phyloP scores from a whole-genome alignment of 1,140 invertebrate species.

The Solenopsis invicta region DNA sequence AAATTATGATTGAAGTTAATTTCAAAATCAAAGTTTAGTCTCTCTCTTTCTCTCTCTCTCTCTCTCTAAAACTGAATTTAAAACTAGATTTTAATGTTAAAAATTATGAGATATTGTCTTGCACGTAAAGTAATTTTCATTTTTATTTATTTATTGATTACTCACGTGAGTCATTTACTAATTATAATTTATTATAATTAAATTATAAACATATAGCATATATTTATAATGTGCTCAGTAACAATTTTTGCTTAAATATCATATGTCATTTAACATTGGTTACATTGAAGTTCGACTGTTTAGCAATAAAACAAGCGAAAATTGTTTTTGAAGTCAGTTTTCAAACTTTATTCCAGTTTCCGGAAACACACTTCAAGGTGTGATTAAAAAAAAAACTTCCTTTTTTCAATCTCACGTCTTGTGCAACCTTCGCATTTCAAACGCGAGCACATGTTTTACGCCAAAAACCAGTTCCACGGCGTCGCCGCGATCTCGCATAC shows the following conservation, averaged over 20 bases:
- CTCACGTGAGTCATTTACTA: not conserved
- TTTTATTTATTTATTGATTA: no score
- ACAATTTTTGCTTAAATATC: not conserved
- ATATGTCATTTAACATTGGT: not conserved
- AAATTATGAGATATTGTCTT: not conserved
- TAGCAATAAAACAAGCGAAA: not conserved
- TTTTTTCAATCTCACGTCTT: constrained; percentile 20
- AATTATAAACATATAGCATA: not conserved
- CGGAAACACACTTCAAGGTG: not conserved
- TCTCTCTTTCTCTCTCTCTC: not conserved
- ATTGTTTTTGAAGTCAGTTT: not conserved
- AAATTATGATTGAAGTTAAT: not conserved
- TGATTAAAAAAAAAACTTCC: constrained; percentile 4
- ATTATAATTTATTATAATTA: no score
- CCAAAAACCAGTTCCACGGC: constrained; percentile 63
- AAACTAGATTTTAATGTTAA: not conserved
- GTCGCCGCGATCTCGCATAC: constrained; percentile 21
- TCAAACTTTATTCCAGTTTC: constrained; percentile 5
- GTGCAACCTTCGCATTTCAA: constrained; percentile 25
- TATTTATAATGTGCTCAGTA: not conserved
- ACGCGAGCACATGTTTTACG: constrained; percentile 32
- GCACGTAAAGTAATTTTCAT: no score
- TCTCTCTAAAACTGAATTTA: not conserved
- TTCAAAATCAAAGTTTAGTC: not conserved
- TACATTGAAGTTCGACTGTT: not conserved